These are phyloP conservation scores for Pipistrellus nathusii DNA, from an alignment of 2,797 vertebrate genomes.

Conservation along the genomic window DNA sequence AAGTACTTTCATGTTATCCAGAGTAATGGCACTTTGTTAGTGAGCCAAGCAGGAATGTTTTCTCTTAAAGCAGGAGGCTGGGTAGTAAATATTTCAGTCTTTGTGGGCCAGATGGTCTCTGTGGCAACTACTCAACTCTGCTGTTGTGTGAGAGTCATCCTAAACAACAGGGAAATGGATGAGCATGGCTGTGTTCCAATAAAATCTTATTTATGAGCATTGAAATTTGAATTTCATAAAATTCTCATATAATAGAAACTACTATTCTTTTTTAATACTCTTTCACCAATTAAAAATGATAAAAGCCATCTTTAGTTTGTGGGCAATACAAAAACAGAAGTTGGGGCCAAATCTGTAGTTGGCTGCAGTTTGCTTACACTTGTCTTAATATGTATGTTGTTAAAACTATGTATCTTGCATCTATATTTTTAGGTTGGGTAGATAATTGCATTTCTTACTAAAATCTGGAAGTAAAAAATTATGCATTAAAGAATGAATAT, in stretches of 20 bases:
- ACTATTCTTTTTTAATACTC: not conserved
- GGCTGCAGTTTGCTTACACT: not conserved
- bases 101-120: conserved; percentile 29
- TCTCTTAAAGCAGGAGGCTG: conserved; percentile 42
- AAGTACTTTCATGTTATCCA: conserved; percentile 57
- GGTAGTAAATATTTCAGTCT: conserved; percentile 64
- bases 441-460: not conserved
- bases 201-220: conserved; percentile 6
- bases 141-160: not conserved
- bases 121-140: not conserved
- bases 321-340: not conserved
- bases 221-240: conserved; percentile 19
- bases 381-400: not conserved
- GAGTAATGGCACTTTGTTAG: conserved; percentile 32
- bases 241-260: not conserved
- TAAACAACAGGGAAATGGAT: not conserved
- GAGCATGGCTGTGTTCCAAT: not conserved
- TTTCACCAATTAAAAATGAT: not conserved
- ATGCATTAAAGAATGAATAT: not conserved
- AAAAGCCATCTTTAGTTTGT: not conserved
- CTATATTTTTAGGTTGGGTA: not conserved
- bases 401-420: not conserved
- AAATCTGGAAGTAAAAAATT: conserved; percentile 39
- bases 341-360: not conserved
- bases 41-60: conserved; percentile 37